These are phyloP conservation scores for Atrina japonica DNA, from an alignment of 2,888 invertebrate species.

Conservation along the genomic window DNA sequence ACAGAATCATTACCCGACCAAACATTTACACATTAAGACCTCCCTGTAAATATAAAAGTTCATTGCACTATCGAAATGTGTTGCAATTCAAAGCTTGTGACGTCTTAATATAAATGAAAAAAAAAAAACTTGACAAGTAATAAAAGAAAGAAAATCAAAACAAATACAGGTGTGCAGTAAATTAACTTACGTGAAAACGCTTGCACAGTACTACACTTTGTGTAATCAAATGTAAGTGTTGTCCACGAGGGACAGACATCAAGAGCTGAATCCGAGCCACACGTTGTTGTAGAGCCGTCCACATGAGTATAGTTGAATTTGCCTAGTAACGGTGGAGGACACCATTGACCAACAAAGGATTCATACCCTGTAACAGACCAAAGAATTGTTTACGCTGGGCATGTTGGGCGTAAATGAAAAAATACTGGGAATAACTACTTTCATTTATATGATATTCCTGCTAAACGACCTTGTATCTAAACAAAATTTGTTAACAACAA, in stretches of 20 bases:
- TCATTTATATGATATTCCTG: no score
- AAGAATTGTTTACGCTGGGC: not conserved
- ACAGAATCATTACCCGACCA: no score
- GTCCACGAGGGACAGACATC: constrained; percentile 51
- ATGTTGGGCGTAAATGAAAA: not conserved
- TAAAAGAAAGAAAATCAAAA: no score
- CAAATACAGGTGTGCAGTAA: no score
- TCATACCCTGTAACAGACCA: constrained; percentile 14
- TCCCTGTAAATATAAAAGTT: no score
- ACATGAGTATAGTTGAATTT: constrained; percentile 22
- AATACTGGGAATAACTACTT: no score
- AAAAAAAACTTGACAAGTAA: no score
- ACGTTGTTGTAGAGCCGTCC: constrained; percentile 12
- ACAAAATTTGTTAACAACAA: no score
- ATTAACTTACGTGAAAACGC: constrained; percentile 18
- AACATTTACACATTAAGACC: no score
- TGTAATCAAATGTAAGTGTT: constrained; percentile 38
- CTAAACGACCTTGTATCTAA: no score
- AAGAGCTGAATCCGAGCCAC: constrained; percentile 46
- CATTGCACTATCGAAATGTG: no score
- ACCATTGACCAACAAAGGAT: constrained; percentile 12
- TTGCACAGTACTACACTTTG: constrained; percentile 26
- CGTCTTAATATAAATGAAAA: not conserved
- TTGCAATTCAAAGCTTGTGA: no score
- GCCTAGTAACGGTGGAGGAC: constrained; percentile 14